These are phyloP conservation scores for Clostera curtula DNA, from an alignment of 2,888 invertebrate genomes.

Conservation along the genomic window DNA sequence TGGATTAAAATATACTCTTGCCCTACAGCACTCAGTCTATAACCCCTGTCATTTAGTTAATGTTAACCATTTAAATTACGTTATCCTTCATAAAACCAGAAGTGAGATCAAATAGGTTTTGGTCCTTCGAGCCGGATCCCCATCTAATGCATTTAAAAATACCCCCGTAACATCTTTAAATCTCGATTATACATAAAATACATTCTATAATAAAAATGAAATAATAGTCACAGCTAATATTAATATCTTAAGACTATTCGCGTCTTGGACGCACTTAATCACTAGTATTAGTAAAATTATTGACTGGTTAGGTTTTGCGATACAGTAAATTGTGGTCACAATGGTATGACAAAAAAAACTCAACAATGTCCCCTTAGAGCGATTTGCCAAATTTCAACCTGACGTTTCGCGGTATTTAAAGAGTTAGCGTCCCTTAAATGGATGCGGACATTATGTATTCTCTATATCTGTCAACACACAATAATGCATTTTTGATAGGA, in stretches of 20 bases:
- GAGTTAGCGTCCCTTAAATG: no score
- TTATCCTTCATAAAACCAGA: constrained; percentile 8
- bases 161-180: constrained; percentile 31
- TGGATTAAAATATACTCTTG: constrained; percentile 6
- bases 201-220: constrained; percentile 25
- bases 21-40: constrained; percentile 17
- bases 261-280: constrained; percentile 56
- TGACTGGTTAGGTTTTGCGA: constrained; percentile 24
- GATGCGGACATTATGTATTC: no score
- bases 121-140: constrained; percentile 38
- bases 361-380: no score
- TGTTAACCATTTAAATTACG: constrained; percentile 3
- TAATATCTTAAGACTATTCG: constrained; percentile 25
- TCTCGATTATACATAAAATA: constrained; percentile 29
- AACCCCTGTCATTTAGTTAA: constrained; percentile 9
- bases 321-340: constrained; percentile 7
- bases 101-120: constrained; percentile 42
- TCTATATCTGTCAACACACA: no score
- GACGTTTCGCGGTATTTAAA: no score
- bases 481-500: no score
- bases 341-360: no score
- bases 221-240: constrained; percentile 25
- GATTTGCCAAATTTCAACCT: no score
- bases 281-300: constrained; percentile 34
- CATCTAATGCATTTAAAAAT: constrained; percentile 18